Percentiles rank a stretch among this genome's conserved stretches.
Evolutionary conservation across 2,797 vertebrate species (phyloP).

Genomic region (Pogonophryne albipinna): DNA sequence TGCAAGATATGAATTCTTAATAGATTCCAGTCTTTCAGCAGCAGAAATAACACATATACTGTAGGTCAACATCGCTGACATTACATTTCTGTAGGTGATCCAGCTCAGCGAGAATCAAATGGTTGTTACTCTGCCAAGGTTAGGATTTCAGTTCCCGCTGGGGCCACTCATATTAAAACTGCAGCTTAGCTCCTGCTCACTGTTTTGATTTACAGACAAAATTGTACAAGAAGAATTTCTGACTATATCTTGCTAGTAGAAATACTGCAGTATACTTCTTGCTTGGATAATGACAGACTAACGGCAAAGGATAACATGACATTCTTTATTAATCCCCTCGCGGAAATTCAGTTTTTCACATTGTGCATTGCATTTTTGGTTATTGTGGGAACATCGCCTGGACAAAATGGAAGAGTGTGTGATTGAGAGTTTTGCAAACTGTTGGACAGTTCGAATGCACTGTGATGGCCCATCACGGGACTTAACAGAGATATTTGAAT

Average conservation of each 20-base stretch:
- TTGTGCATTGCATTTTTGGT: not conserved
- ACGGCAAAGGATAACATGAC: not conserved
- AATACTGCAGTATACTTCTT: not conserved
- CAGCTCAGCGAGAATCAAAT: constrained; percentile 23
- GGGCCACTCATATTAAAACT: constrained; percentile 30
- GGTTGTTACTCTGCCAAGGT: constrained; percentile 43
- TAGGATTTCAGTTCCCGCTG: constrained; percentile 37
- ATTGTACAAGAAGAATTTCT: constrained; percentile 11
- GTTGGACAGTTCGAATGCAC: not conserved
- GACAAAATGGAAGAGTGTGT: not conserved
- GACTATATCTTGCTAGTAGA: not conserved
- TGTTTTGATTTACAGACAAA: constrained; percentile 30
- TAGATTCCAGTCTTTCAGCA: constrained; percentile 41
- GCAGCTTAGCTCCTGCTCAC: constrained; percentile 11
- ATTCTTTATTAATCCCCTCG: too few relatives aligned
- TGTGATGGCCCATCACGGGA: not conserved
- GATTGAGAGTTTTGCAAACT: constrained; percentile 2
- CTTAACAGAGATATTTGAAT: constrained; percentile 1
- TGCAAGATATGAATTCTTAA: constrained; percentile 47
- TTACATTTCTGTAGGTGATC: constrained; percentile 21
- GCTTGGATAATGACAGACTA: not conserved
- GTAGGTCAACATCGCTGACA: constrained; percentile 34
- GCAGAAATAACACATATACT: constrained; percentile 31
- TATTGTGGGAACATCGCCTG: constrained; percentile 11
- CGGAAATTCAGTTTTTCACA: too few relatives aligned